These are phyloP conservation scores for Tauraco hartlaubi DNA, from an alignment of 2,797 vertebrate species.

Conservation along the genomic window DNA sequence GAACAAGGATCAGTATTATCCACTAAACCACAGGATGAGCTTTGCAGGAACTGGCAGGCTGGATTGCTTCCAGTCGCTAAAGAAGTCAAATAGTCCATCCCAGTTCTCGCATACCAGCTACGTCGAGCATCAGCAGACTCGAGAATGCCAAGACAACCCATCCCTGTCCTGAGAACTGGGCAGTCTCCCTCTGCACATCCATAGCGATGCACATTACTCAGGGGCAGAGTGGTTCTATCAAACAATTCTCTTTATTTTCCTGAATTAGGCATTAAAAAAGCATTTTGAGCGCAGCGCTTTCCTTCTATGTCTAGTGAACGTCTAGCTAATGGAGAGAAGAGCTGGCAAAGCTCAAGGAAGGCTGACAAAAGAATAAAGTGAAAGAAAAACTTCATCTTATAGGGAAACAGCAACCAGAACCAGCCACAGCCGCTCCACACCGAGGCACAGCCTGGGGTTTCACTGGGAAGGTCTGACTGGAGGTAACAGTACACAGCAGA, in stretches of 20 bases:
- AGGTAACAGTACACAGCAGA: fast-evolving
- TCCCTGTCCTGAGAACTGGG: not conserved
- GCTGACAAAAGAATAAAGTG: not conserved
- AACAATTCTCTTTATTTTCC: not conserved
- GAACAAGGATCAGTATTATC: constrained; percentile 57
- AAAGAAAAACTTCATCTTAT: not conserved
- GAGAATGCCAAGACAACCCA: not conserved
- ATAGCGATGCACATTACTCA: not conserved
- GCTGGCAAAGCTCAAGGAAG: not conserved
- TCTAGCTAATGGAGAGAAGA: not conserved
- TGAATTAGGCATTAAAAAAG: not conserved
- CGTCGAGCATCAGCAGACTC: not conserved
- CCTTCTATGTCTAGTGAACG: not conserved
- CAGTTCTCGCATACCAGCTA: not conserved
- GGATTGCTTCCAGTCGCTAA: constrained; percentile 36
- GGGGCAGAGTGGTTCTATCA: not conserved
- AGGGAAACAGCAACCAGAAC: not conserved
- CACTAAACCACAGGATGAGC: constrained; percentile 36
- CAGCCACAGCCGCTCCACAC: not conserved
- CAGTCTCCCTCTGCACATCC: not conserved
- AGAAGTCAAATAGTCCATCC: constrained; percentile 3
- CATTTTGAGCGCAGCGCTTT: not conserved
- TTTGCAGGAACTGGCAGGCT: constrained; percentile 44
- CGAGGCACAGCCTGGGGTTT: not conserved
- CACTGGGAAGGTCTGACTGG: not conserved